Percentiles rank a stretch among this genome's conserved stretches.
Conservation (phyloP, 35 echinoderm and acorn worm species). For the Amphiura filiformis region DNA sequence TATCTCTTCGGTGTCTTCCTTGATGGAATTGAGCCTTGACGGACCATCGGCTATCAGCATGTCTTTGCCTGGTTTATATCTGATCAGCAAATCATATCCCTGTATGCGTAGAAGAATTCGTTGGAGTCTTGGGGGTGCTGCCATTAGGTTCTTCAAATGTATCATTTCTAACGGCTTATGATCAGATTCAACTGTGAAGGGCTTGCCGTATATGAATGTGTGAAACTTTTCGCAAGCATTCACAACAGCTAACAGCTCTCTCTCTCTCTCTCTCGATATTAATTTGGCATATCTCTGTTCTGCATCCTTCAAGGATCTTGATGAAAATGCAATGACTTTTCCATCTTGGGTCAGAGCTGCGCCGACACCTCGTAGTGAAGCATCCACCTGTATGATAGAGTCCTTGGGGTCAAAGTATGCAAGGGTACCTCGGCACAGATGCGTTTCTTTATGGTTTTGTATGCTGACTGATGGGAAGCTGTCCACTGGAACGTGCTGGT, state of each 20-base stretch:
- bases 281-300: constrained; percentile 42
- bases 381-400: constrained; percentile 35
- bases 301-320: constrained; percentile 17
- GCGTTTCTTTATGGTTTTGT: constrained; percentile 27
- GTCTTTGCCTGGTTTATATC: constrained; percentile 59
- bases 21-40: constrained; percentile 30
- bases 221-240: constrained; percentile 58
- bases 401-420: constrained; percentile 36
- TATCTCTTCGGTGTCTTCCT: background rate
- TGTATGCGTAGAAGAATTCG: constrained; percentile 43
- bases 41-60: constrained; percentile 52
- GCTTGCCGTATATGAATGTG: constrained; percentile 61
- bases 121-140: constrained; percentile 44
- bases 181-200: constrained; percentile 46
- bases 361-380: constrained; percentile 42
- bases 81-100: constrained; percentile 42
- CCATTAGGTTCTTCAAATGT: constrained; percentile 3
- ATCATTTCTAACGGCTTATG: constrained; percentile 46
- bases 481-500: constrained; percentile 41
- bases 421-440: constrained; percentile 23
- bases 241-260: constrained; percentile 62
- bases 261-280: too few species aligned
- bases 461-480: constrained; percentile 4
- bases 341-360: constrained; percentile 35
- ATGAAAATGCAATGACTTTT: constrained; percentile 42